Evolutionary conservation across 2,888 invertebrate species (phyloP), one percentile per base, ranked within the genome.

Genomic region (Ctena decussata): DNA sequence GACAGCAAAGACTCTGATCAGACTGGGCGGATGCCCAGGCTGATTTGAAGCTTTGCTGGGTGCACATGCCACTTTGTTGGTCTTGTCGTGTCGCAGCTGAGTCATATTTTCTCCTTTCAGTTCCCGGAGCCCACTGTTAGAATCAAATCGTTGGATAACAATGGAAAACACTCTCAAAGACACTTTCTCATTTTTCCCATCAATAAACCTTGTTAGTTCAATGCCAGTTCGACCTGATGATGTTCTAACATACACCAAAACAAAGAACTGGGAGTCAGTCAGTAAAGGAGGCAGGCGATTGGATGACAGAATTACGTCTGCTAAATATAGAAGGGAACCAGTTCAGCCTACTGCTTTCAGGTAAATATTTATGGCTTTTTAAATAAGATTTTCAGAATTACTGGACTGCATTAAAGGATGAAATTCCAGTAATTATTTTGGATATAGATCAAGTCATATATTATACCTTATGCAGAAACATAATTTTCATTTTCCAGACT

Each of bases 151-250:
- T n/a, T 86, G 85, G 85, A 80, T 85, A 15, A 80, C 82, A 2
- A 82, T 84, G 81, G 76, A 86, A 27, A 77, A 78, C 37, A 79
- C 85, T 5, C 74, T 81, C 21, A 82, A 81, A 69, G 88, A 90
- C 46, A 76, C 87, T 27, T 82, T 87, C n/a, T 92, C 93, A 5
- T 91, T 94, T 83, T 94, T 94, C 78, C 95, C 95, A 21, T 93
- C 92, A 11, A 94, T 95, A 57, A 95, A 94, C 39, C 89, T 95
- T 70, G 95, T 95, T 44, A 95, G 94, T 76, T 95, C 95, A 8
- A 93, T 95, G 92, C 95, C 95, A 6, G 94, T 95, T 6, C 85
- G 91, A 44, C 94, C 95, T 6, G 95, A 95, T 65, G 94, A 94
- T 75, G 92, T 94, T 12, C 75, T 93, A 27, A 91, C 94, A 32